Evolutionary conservation across 1,140 invertebrate genomes (phyloP), one percentile per base, ranked within the genome.

Genomic region (Lordiphosa mommai): DNA sequence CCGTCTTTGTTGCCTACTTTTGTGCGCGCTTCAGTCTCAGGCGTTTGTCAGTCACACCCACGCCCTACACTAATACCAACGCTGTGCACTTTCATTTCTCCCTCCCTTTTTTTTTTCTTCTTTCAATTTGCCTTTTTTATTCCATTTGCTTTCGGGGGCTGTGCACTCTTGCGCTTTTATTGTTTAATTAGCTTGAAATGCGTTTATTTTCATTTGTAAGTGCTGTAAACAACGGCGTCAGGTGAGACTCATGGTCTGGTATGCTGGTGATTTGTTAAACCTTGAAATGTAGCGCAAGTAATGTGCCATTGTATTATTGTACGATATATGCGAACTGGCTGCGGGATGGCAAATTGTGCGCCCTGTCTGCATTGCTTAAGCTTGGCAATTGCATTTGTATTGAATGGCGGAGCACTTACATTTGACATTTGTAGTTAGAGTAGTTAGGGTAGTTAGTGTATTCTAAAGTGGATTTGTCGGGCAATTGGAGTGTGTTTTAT

Each of bases 161-260:
- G 37, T 48, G 60, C 55, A 32, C 61, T 55, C 33, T 34, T 48
- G 58, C 57, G 55, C 71, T 84, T 76, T 82, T 82, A 76, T 82
- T 82, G 77, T 82, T 84, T 82, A 82, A 82, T 82, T 82, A 82
- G 76, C 76, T 63, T 82, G 76, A 82, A 84, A 82, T 72, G 80
- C 77, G 76, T 82, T 80, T 80, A 80, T 80, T 82, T 82, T 82
- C 77, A 60, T 71, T 82, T 56, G 57, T 56, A 76, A 82, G 77
- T 84, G 76, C 37, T 68, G 76, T 76, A 84, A 82, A 76, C 76
- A 84, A 70, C 40, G 13, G 60, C 32, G 66, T 61, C 49, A 63
- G 58, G 50, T 57, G 71, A 57, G 55, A 30, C 34, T 48, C 30
- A 29, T 30, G 32, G 41, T 27, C 23, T 27, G 34, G 52, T 65